Base-by-base conservation (phyloP, 1,140 invertebrate genomes). In the Tachypleus tridentatus region DNA sequence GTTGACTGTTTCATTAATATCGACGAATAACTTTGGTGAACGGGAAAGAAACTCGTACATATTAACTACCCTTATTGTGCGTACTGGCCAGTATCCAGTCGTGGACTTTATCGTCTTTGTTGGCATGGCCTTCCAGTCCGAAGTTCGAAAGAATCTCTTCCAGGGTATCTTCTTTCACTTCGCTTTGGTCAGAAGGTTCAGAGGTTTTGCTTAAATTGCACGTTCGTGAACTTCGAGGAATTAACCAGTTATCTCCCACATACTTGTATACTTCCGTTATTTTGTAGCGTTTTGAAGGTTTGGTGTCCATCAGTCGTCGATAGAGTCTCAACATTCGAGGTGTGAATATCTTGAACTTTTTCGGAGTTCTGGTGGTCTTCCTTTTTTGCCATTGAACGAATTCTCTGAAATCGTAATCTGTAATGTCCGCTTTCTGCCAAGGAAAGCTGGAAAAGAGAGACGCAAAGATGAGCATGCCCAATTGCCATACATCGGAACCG, bases 401-500 rank as follows among this genome's bases (percentile, higher is more conserved):
- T 60, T 84, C 78, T 48, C 73, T 82, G 63, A 73, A 73, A 4
- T 62, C 51, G 4, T 83, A 77, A 70, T 82, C 80, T 5, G 74
- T 74, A 11, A 77, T 76, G 68, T 89, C 86, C 1, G 93, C 93
- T 76, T 93, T 93, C 76, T 96, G 92, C 93, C 93, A 97, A 11
- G 93, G 93, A 72, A 96, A 84, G 77, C 91, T 93, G 47, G 92
- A 92, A 9, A 92, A 94, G 56, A 97, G 78, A 77, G 91, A 92
- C 58, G 94, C 89, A 76, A 95, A 95, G 72, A 96, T 81, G 64
- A 97, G 87, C 72, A 97, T 88, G n/a, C 87, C 93, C 76, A 94
- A 91, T 76, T 95, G 93, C 93, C 93, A 97, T 62, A 95, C 86
- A 77, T 97, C 93, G 72, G 93, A 90, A 57, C 85, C 86, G 64